A percentile compares a stretch with the other conserved stretches of the same genome.
phyloP scores from a whole-genome alignment of 2,888 invertebrate genomes.

The Rhyacophila evoluta region DNA sequence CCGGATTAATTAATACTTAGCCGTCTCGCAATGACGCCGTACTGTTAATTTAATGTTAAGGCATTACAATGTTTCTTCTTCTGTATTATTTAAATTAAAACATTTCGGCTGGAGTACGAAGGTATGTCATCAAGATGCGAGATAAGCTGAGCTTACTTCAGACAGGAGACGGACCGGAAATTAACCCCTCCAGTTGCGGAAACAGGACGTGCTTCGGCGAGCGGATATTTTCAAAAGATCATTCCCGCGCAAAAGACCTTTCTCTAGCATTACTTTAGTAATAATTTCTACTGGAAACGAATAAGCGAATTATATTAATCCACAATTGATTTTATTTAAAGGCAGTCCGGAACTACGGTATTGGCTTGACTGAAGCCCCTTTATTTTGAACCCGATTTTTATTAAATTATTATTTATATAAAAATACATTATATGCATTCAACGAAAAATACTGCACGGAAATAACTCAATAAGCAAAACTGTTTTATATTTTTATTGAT shows the following conservation, averaged over 20 bases:
- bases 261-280: neutral
- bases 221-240: conserved; percentile 21
- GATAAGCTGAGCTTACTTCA: conserved; percentile 11
- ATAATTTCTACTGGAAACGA: conserved; percentile 2
- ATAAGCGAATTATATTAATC: neutral
- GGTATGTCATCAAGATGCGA: neutral
- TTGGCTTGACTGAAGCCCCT: too few species aligned
- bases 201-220: conserved; percentile 15
- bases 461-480: too few species aligned
- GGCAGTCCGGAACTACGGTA: neutral
- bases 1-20: neutral
- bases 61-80: neutral
- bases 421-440: too few species aligned
- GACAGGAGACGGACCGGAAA: conserved; percentile 24
- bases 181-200: neutral
- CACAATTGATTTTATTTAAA: neutral
- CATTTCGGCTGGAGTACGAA: neutral
- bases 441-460: too few species aligned
- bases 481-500: too few species aligned
- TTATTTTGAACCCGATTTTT: too few species aligned
- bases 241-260: neutral
- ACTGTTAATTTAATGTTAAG: neutral
- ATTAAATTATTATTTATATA: too few species aligned
- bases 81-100: neutral
- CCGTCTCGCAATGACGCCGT: neutral